These are phyloP conservation scores for Dissostichus mawsoni DNA, from an alignment of 2,113 vertebrate genomes.

Conservation along the genomic window DNA sequence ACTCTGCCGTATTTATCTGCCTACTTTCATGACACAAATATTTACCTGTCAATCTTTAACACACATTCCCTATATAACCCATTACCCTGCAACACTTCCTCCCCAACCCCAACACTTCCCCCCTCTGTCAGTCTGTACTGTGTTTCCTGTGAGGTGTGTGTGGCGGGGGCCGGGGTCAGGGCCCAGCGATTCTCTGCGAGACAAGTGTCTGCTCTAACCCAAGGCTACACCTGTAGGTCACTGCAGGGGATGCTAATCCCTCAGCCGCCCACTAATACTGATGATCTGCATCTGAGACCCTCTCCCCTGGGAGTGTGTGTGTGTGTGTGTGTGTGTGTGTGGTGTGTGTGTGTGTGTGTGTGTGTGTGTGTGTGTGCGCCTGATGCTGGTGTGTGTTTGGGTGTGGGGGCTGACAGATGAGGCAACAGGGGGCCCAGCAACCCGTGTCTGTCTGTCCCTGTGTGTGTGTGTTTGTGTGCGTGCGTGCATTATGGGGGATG, in stretches of 20 bases:
- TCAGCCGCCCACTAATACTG: conserved; percentile 81
- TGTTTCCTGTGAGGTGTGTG: conserved; percentile 47
- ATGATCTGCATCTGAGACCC: conserved; percentile 87
- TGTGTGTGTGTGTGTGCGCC: conserved; percentile 39
- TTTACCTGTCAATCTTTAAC: conserved; percentile 35
- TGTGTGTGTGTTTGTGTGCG: conserved; percentile 24
- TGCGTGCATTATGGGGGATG: conserved; percentile 44
- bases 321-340: conserved; percentile 31
- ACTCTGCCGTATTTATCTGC: not conserved
- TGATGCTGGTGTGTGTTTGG: conserved; percentile 38
- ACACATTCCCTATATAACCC: conserved; percentile 8
- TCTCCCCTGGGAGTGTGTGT: conserved; percentile 67
- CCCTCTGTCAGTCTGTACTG: conserved; percentile 40
- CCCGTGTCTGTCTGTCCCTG: conserved; percentile 58
- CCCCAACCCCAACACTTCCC: conserved; percentile 30
- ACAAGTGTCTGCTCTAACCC: conserved; percentile 84
- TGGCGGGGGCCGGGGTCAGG: conserved; percentile 56
- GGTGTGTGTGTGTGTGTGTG: conserved; percentile 29
- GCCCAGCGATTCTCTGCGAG: conserved; percentile 70
- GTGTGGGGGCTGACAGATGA: conserved; percentile 70
- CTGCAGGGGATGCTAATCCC: conserved; percentile 83
- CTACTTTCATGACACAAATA: not conserved
- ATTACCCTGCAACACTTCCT: conserved; percentile 20
- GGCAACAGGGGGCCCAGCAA: conserved; percentile 72
- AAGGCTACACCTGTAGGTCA: conserved; percentile 88